These are phyloP conservation scores for Oopsacas minuta DNA, from an alignment of 37 sponge, comb jelly and placozoan species.

Conservation along the genomic window DNA sequence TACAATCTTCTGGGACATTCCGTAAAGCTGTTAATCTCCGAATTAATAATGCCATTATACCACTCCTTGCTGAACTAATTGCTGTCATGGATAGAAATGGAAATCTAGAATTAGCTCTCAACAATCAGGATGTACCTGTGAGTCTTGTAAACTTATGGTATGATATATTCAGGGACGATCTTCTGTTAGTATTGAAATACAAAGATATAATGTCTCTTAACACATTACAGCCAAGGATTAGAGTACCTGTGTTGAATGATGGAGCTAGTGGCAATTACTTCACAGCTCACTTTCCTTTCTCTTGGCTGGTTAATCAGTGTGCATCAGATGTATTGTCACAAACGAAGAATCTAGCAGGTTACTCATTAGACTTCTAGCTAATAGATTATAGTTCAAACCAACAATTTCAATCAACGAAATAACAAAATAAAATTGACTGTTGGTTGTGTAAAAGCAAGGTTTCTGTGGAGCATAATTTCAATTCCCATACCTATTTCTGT, in stretches of 20 bases:
- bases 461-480: too few relatives aligned
- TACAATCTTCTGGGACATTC: constrained; percentile 12
- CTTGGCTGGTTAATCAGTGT: not conserved
- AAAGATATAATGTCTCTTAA: not conserved
- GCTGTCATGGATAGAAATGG: not conserved
- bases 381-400: too few relatives aligned
- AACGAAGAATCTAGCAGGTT: not conserved
- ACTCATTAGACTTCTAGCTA: too few relatives aligned
- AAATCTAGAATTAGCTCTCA: constrained; percentile 4
- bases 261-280: not conserved
- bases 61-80: not conserved
- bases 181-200: not conserved
- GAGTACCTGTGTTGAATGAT: constrained; percentile 1
- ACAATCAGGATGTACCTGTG: not conserved
- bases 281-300: not conserved
- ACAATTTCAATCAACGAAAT: too few relatives aligned
- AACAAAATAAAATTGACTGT: too few relatives aligned
- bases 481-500: too few relatives aligned
- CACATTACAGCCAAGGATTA: not conserved
- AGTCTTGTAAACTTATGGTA: not conserved
- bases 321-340: not conserved
- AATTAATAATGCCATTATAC: not conserved
- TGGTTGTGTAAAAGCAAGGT: too few relatives aligned
- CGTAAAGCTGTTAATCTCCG: constrained; percentile 4
- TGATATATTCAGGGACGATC: not conserved